Evolutionary conservation across 2,113 vertebrate species (phyloP).

Genomic region (Mastomys coucha): DNA sequence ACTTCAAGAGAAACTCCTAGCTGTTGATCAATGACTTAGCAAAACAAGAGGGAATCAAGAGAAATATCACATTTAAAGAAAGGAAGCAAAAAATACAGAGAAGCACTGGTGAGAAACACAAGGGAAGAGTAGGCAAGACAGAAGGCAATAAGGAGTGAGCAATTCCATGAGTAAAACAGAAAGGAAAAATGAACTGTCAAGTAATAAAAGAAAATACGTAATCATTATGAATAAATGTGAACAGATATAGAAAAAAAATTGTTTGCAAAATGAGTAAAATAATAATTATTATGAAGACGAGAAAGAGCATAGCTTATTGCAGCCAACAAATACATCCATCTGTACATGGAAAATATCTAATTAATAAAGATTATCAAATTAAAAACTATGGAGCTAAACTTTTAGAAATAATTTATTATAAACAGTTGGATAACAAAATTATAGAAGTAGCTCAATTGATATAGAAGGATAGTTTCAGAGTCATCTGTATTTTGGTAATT

Average conservation of each 20-base stretch:
- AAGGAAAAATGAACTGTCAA: not conserved
- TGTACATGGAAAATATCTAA: not conserved
- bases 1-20: not conserved
- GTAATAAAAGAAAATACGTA: not conserved
- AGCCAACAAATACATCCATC: not conserved
- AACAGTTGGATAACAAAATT: not conserved
- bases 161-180: not conserved
- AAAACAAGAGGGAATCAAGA: not conserved
- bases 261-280: not conserved
- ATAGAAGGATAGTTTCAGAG: not conserved
- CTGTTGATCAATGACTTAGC: not conserved
- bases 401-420: not conserved
- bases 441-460: constrained; percentile 9
- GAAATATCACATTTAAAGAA: not conserved
- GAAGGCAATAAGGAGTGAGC: not conserved
- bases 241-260: not conserved
- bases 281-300: not conserved
- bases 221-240: not conserved
- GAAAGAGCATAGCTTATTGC: not conserved
- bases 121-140: not conserved
- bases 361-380: not conserved
- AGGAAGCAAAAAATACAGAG: not conserved
- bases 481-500: not conserved
- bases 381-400: not conserved
- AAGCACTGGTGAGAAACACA: not conserved